phyloP scores from a whole-genome alignment of 2,888 invertebrate species.

The Alcis repandata region DNA sequence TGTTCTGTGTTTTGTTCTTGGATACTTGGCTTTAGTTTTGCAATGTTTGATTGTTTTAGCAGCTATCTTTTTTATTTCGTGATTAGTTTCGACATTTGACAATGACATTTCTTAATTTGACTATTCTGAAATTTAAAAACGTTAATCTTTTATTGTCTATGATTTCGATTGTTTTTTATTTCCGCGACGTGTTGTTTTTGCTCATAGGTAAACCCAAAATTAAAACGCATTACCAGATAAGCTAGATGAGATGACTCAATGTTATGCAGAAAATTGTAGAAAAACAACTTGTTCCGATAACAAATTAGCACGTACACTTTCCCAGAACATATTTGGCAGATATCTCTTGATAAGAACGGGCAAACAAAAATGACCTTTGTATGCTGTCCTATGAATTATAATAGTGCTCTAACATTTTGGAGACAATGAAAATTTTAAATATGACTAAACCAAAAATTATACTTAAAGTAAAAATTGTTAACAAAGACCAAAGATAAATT shows the following conservation, averaged over 20 bases:
- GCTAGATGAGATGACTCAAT: slow-evolving; percentile 30
- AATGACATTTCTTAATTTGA: slow-evolving; percentile 3
- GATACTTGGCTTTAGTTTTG: slow-evolving; percentile 28
- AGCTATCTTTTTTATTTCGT: slow-evolving; percentile 2
- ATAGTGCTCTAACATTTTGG: neutral
- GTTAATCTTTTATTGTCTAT: neutral
- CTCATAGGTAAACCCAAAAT: slow-evolving; percentile 8
- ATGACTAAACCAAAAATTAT: neutral
- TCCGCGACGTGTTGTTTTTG: slow-evolving; percentile 2
- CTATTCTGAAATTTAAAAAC: neutral
- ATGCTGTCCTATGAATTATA: neutral
- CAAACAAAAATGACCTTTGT: slow-evolving; percentile 22
- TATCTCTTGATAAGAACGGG: slow-evolving; percentile 23
- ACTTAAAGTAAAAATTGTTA: too few relatives aligned
- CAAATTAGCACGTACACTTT: slow-evolving; percentile 35
- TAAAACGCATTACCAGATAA: slow-evolving; percentile 27
- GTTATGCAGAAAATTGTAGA: slow-evolving; percentile 29
- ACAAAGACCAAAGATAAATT: too few relatives aligned
- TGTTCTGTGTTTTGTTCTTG: slow-evolving; percentile 41
- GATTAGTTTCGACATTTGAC: slow-evolving; percentile 12
- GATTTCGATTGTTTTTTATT: neutral
- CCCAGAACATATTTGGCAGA: slow-evolving; percentile 30
- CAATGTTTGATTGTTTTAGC: slow-evolving; percentile 16
- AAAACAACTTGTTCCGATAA: slow-evolving; percentile 35
- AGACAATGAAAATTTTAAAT: neutral